These are phyloP conservation scores for Semicossyphus pulcher DNA, from an alignment of 2,113 vertebrate species.

Conservation along the genomic window DNA sequence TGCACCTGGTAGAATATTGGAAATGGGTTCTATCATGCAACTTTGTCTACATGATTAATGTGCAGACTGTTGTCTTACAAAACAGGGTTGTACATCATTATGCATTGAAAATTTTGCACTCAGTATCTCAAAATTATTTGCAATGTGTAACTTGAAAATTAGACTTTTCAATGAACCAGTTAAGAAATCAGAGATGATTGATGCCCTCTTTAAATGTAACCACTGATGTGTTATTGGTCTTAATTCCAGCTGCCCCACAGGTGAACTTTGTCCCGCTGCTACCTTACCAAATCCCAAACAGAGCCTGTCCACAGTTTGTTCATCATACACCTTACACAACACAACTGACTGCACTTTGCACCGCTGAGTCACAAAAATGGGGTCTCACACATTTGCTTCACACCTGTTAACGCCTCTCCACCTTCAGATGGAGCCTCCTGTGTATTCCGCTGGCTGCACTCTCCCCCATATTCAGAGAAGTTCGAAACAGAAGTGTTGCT, in stretches of 20 bases:
- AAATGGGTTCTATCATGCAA: too few species aligned
- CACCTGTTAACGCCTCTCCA: constrained; percentile 53
- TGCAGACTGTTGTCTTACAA: too few species aligned
- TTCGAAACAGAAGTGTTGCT: not conserved
- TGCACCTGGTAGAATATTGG: too few species aligned
- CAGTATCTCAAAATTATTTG: not conserved
- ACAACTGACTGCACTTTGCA: constrained; percentile 26
- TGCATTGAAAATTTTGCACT: too few species aligned
- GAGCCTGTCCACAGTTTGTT: not conserved
- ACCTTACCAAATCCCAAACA: constrained; percentile 20
- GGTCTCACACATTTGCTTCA: constrained; percentile 48
- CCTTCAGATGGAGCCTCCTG: constrained; percentile 6
- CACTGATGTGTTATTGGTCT: not conserved
- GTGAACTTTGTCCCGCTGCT: not conserved
- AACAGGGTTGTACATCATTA: too few species aligned
- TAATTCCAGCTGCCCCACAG: constrained; percentile 5
- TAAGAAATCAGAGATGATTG: not conserved
- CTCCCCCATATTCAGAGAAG: not conserved
- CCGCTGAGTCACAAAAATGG: constrained; percentile 17
- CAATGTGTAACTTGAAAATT: not conserved
- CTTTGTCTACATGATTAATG: too few species aligned
- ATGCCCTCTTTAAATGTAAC: not conserved
- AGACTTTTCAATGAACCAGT: not conserved
- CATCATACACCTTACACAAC: constrained; percentile 5
- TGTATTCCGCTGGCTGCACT: constrained; percentile 5